Base-by-base conservation (phyloP, 2,113 vertebrate species). In the Nematolebias whitei region DNA sequence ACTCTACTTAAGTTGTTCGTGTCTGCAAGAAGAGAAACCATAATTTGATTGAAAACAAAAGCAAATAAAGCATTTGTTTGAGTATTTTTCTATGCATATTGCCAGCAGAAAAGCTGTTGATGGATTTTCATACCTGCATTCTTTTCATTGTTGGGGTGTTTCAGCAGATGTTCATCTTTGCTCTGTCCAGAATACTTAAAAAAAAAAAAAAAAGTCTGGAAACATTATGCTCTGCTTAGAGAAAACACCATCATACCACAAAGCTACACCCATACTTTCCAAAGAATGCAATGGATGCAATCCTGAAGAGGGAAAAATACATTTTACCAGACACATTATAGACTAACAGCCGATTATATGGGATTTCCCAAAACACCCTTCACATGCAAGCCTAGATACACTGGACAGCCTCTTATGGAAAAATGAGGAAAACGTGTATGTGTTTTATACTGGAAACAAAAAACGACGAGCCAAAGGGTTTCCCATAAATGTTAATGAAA, bases 401-500 rank as follows among this genome's bases (percentile, higher is more conserved):
- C 82, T 82, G 72, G 77, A 84, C 75, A 70, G 67, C 45, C 68
- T 49, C 52, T 68, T 87, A 86, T 86, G 85, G 87, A 89, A 92
- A 85, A 84, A 63, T 35, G 65, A 79, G 74, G 60, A 78, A 85
- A 87, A 70, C n/a, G 29, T 73, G 48, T 54, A 71, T 74, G 72
- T 63, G 59, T 75, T 87, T 85, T 80, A 76, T 84, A 82, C 76
- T 67, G 82, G 32, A 35, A 35, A 35, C 49, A 68, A 80, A 67
- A 79, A 79, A 49, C 63, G 60, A 77, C 61, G 68, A 78, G 80
- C 80, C 82, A 86, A 83, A 82, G 82, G 84, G 79, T 88, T 93
- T 91, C 89, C 88, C 83, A 91, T 90, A 90, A 91, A 88, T 68
- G 77, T 82, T 89, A 88, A 90, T 86, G 66, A 92, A 80, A 87